Evolutionary conservation across 2,888 invertebrate genomes (phyloP).

Genomic region (Drosophila antonietae): DNA sequence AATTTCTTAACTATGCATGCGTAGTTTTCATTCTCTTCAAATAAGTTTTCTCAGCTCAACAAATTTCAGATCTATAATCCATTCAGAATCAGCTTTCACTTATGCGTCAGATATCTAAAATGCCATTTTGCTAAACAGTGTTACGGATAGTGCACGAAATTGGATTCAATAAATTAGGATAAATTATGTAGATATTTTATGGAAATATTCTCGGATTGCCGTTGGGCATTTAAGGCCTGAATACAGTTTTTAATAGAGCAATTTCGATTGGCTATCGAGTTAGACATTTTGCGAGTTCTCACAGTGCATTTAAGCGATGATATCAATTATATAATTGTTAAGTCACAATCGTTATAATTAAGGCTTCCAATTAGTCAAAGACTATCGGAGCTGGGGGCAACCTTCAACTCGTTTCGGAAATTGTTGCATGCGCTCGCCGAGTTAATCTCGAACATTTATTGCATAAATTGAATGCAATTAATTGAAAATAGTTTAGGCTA

Average conservation of each 20-base stretch:
- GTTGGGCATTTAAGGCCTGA: not conserved
- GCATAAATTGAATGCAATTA: conserved; percentile 58
- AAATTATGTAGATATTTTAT: conserved; percentile 2
- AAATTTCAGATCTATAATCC: not conserved
- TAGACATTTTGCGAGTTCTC: conserved; percentile 19
- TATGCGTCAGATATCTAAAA: not conserved
- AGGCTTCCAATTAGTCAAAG: conserved; percentile 33
- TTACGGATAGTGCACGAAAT: not conserved
- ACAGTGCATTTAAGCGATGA: conserved; percentile 22
- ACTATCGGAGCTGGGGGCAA: conserved; percentile 22
- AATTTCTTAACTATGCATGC: not conserved
- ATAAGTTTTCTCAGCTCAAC: not conserved
- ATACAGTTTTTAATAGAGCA: not conserved
- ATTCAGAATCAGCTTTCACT: conserved; percentile 6
- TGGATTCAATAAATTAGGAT: not conserved
- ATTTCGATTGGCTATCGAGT: not conserved
- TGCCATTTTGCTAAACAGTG: not conserved
- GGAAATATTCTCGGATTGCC: not conserved
- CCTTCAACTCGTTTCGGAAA: conserved; percentile 35
- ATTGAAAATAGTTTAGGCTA: conserved; percentile 66
- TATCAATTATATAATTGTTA: conserved; percentile 24
- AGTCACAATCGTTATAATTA: conserved; percentile 23
- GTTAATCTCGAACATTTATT: conserved; percentile 63
- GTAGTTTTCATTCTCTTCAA: not conserved
- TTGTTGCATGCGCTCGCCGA: conserved; percentile 55